phyloP scores from a whole-genome alignment of 2,113 vertebrate species.

The Smithornis capensis region DNA sequence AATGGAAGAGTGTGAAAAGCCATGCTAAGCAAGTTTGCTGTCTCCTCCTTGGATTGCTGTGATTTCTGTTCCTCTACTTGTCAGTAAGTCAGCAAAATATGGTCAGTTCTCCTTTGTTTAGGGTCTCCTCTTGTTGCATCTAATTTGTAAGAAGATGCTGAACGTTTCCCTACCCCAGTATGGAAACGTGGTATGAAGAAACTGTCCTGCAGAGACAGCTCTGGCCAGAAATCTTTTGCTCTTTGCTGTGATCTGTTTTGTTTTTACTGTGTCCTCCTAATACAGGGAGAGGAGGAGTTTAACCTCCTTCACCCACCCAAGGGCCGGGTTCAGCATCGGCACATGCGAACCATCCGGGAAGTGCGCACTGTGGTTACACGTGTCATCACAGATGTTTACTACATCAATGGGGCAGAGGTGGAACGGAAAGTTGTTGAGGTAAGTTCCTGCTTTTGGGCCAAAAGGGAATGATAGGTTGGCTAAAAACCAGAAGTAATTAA shows the following conservation, averaged over 20 bases:
- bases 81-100: not conserved
- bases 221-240: not conserved
- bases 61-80: not conserved
- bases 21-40: not conserved
- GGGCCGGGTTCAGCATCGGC: constrained; percentile 79
- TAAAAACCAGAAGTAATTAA: not conserved
- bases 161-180: not conserved
- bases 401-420: constrained; percentile 90
- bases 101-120: not conserved
- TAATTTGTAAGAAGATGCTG: not conserved
- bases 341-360: constrained; percentile 90
- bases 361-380: constrained; percentile 91
- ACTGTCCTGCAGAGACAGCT: not conserved
- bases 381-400: constrained; percentile 93
- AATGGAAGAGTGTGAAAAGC: not conserved
- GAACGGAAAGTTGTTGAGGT: constrained; percentile 92
- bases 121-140: not conserved
- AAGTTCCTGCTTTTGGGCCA: not conserved
- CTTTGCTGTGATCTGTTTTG: not conserved
- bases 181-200: not conserved
- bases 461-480: not conserved
- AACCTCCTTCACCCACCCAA: constrained; percentile 73
- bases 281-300: constrained; percentile 77
- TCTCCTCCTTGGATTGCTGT: not conserved
- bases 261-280: not conserved